phyloP scores from a whole-genome alignment of 2,113 vertebrate species.

The Chionomys nivalis region DNA sequence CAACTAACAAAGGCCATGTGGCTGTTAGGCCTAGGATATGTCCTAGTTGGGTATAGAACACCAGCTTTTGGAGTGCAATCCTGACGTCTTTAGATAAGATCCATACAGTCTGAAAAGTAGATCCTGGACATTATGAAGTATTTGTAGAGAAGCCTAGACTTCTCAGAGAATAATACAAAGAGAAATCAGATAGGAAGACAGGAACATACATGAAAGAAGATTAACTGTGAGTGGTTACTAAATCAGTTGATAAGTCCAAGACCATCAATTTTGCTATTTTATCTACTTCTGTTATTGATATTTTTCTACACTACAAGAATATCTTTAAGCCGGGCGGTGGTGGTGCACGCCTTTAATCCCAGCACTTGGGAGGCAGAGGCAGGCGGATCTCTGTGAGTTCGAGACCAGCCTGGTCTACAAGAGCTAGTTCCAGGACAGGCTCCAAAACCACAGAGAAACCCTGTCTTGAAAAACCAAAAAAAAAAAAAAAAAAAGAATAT shows the following conservation, averaged over 20 bases:
- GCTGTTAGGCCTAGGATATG: neutral
- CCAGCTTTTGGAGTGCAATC: neutral
- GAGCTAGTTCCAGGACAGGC: too few relatives aligned
- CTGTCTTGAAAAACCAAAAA: too few relatives aligned
- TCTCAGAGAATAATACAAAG: neutral
- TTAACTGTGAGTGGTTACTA: neutral
- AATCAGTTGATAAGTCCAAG: neutral
- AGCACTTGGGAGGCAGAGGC: too few relatives aligned
- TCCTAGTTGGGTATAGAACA: neutral
- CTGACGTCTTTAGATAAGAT: neutral
- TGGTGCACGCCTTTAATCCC: too few relatives aligned
- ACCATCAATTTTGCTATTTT: neutral
- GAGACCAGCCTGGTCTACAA: too few relatives aligned
- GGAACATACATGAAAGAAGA: neutral
- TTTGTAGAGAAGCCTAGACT: neutral
- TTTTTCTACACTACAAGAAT: constrained; percentile 1
- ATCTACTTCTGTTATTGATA: neutral
- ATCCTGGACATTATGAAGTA: neutral
- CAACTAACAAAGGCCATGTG: neutral
- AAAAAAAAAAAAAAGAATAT: too few relatives aligned
- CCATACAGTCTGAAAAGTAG: neutral
- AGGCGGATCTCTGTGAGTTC: too few relatives aligned
- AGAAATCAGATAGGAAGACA: neutral
- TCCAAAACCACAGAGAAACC: too few relatives aligned
- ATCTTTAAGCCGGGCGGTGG: too few relatives aligned